Conservation (phyloP, 2,113 vertebrate species). For the Morphnarchus princeps region DNA sequence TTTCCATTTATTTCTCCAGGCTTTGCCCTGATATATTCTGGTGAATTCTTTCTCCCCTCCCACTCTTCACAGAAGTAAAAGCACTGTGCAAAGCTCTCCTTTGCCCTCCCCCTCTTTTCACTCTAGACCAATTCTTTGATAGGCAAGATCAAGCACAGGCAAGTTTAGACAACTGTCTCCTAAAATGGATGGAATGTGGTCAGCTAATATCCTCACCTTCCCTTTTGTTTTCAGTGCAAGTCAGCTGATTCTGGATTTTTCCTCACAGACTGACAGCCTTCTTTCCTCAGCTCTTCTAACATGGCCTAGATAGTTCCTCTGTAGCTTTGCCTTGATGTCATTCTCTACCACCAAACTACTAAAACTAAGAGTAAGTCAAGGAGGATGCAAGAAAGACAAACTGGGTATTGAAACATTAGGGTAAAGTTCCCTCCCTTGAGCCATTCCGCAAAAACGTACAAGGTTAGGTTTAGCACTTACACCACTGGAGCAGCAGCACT, state of each 20-base stretch:
- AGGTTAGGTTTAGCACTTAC: background rate
- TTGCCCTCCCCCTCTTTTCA: background rate
- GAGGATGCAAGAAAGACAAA: background rate
- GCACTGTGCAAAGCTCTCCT: background rate
- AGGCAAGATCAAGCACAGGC: background rate
- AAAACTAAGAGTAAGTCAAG: background rate
- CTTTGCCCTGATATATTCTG: accelerated
- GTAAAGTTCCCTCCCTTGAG: background rate
- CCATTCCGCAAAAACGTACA: background rate
- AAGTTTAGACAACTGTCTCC: background rate
- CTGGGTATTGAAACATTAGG: background rate
- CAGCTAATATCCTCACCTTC: background rate
- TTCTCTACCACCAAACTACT: background rate
- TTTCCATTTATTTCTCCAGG: background rate
- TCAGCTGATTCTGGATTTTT: background rate
- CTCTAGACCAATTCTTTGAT: background rate
- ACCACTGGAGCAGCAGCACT: background rate
- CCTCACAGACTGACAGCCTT: no score
- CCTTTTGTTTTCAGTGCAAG: background rate
- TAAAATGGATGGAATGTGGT: background rate
- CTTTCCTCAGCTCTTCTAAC: background rate
- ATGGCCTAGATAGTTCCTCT: background rate
- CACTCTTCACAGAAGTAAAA: background rate
- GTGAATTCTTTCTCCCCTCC: background rate
- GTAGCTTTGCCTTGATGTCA: background rate